Evolutionary conservation across 1,140 invertebrate species (phyloP).

Genomic region (Hypsibius dujardini): DNA sequence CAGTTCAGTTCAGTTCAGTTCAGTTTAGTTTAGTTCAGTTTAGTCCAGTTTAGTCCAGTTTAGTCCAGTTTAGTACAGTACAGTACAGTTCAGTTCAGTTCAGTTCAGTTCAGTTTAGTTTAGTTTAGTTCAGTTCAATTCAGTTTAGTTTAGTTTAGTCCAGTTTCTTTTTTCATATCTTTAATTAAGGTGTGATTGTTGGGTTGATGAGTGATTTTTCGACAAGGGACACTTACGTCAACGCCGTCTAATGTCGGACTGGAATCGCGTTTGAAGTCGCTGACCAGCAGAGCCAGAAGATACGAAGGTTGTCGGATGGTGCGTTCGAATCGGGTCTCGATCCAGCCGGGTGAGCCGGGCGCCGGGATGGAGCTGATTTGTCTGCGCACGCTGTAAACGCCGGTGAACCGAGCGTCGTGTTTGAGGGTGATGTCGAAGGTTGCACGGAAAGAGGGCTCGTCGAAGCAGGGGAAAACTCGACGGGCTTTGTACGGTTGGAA

Average conservation of each 20-base stretch:
- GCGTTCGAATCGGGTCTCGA: constrained; percentile 46
- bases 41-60: too few species aligned
- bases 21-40: too few species aligned
- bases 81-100: too few species aligned
- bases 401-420: constrained; percentile 29
- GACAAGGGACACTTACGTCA: not conserved
- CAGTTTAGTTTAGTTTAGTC: not conserved
- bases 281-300: constrained; percentile 69
- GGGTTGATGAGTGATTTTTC: not conserved
- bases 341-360: constrained; percentile 23
- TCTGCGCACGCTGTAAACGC: constrained; percentile 37
- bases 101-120: too few species aligned
- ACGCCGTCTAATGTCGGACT: constrained; percentile 24
- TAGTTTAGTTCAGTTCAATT: not conserved
- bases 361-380: not conserved
- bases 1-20: too few species aligned
- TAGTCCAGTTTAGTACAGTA: too few species aligned
- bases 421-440: constrained; percentile 35
- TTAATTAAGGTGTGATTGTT: too few species aligned
- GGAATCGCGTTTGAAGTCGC: constrained; percentile 48
- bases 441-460: constrained; percentile 41
- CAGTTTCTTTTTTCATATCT: not conserved
- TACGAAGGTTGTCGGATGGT: constrained; percentile 82
- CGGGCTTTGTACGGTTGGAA: constrained; percentile 41
- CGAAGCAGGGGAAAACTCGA: constrained; percentile 41